Conservation (phyloP, 92 coral and sea anemone species). For the Parazoanthus darwini region DNA sequence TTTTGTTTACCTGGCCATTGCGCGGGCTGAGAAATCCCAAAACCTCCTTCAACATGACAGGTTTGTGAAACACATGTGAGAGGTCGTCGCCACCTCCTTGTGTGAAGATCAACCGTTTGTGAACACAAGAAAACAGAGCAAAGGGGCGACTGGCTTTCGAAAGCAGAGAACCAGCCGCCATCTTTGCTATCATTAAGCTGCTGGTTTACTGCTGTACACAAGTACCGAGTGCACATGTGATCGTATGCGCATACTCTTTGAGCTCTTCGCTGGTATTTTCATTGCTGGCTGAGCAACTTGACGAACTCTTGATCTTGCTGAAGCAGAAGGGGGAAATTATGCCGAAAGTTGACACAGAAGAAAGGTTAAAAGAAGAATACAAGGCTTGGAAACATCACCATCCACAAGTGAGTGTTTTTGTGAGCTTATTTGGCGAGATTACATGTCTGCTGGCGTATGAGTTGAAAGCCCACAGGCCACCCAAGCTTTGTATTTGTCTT, state of each 20-base stretch:
- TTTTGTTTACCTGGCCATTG: slow-evolving; percentile 61
- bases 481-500: too few species aligned
- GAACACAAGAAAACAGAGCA: slow-evolving; percentile 59
- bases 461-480: neutral
- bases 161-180: slow-evolving; percentile 68
- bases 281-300: neutral
- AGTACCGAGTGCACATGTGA: slow-evolving; percentile 10
- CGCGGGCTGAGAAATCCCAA: slow-evolving; percentile 79
- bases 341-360: slow-evolving; percentile 69
- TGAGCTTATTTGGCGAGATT: neutral
- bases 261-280: neutral
- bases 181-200: slow-evolving; percentile 22
- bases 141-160: slow-evolving; percentile 59
- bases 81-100: slow-evolving; percentile 51
- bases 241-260: neutral
- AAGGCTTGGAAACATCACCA: slow-evolving; percentile 87
- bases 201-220: slow-evolving; percentile 34
- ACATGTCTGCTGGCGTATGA: neutral
- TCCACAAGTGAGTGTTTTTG: slow-evolving; percentile 59
- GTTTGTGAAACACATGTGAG: slow-evolving; percentile 72
- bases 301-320: neutral
- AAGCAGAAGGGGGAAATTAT: neutral
- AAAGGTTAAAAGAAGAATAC: slow-evolving; percentile 80
- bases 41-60: slow-evolving; percentile 84
- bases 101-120: slow-evolving; percentile 54